phyloP scores from a whole-genome alignment of 2,797 vertebrate species.

The Hemibagrus guttatus region DNA sequence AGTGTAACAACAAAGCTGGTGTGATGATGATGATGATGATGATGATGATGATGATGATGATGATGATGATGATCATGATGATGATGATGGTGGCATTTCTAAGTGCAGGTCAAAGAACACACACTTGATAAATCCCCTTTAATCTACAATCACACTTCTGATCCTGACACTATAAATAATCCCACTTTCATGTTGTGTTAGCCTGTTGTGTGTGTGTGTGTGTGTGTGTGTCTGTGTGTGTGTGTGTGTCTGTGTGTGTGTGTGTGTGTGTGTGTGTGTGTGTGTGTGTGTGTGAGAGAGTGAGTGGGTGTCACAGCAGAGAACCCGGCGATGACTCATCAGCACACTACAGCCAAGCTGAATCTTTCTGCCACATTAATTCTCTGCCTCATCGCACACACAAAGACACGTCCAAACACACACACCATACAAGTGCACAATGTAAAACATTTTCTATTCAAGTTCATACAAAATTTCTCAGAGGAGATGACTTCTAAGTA shows the following conservation, averaged over 20 bases:
- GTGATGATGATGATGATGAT: not conserved
- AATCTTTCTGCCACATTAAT: constrained; percentile 53
- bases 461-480: not conserved
- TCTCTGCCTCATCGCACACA: constrained; percentile 31
- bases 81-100: too few relatives aligned
- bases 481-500: not conserved
- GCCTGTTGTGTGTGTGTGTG: constrained; percentile 22
- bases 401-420: constrained; percentile 24
- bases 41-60: constrained; percentile 12
- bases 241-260: constrained; percentile 36
- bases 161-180: constrained; percentile 34
- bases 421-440: not conserved
- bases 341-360: constrained; percentile 31
- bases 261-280: constrained; percentile 29
- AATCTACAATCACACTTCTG: constrained; percentile 1
- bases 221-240: constrained; percentile 37
- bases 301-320: constrained; percentile 47
- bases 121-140: not conserved
- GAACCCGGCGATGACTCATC: constrained; percentile 55
- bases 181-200: constrained; percentile 4
- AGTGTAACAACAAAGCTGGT: not conserved
- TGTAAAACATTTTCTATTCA: not conserved
- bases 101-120: constrained; percentile 16
- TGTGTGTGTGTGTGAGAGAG: constrained; percentile 36
- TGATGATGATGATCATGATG: not conserved